phyloP scores from a whole-genome alignment of 1,140 invertebrate genomes.

The Cardiocondyla obscurior region DNA sequence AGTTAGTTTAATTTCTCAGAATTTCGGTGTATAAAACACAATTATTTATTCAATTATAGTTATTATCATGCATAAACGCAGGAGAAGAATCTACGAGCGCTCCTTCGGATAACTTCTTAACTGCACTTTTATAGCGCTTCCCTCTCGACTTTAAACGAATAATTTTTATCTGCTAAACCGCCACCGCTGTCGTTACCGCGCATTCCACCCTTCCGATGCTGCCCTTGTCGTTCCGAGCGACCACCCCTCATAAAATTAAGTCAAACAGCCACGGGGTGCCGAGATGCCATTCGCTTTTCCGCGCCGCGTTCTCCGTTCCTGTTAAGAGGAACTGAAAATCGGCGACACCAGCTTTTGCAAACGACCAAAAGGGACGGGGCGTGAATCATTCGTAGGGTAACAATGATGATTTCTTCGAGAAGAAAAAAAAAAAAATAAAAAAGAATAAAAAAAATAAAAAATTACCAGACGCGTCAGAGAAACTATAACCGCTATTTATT shows the following conservation, averaged over 20 bases:
- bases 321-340: constrained; percentile 65
- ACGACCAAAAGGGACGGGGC: constrained; percentile 26
- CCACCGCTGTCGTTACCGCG: constrained; percentile 59
- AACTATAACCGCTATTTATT: neutral
- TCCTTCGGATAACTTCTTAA: constrained; percentile 72
- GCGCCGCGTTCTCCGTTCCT: constrained; percentile 41
- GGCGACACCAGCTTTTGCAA: constrained; percentile 55
- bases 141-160: constrained; percentile 73
- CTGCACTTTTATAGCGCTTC: constrained; percentile 76
- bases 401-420: constrained; percentile 60
- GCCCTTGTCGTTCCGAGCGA: constrained; percentile 72
- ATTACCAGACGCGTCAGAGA: neutral
- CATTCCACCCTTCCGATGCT: constrained; percentile 71
- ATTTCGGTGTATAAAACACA: constrained; percentile 11
- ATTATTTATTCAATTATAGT: constrained; percentile 77
- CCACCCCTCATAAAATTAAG: constrained; percentile 80
- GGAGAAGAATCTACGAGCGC: constrained; percentile 48
- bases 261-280: constrained; percentile 77
- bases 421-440: too few relatives aligned
- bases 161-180: constrained; percentile 77
- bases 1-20: constrained; percentile 45
- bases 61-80: constrained; percentile 57
- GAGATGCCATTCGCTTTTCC: constrained; percentile 68
- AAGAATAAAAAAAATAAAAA: too few relatives aligned
- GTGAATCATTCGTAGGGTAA: constrained; percentile 48